Evolutionary conservation across 2,888 invertebrate species (phyloP).

Genomic region (Drosophila trichaetosa): DNA sequence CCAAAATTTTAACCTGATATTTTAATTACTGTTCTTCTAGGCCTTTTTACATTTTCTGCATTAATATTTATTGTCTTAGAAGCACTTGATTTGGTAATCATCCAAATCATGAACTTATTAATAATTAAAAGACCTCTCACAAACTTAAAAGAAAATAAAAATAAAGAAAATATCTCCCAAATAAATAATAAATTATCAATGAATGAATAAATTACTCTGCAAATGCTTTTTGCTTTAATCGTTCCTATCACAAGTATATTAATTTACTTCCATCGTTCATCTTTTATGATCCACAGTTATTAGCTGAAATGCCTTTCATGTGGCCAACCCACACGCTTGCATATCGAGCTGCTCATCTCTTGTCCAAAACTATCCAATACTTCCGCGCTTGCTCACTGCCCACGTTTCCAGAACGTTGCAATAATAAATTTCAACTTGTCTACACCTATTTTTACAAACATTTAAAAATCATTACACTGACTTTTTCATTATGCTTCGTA

Average conservation of each 20-base stretch:
- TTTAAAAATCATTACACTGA: constrained; percentile 81
- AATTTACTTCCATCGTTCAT: neutral
- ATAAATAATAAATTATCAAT: neutral
- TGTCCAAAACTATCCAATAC: constrained; percentile 58
- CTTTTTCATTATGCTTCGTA: constrained; percentile 76
- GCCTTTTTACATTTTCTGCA: neutral
- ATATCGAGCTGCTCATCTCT: constrained; percentile 51
- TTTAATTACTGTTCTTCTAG: neutral
- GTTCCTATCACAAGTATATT: neutral
- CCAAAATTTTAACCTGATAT: neutral
- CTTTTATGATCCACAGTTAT: constrained; percentile 27
- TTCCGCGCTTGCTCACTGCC: constrained; percentile 61
- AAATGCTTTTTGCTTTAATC: neutral
- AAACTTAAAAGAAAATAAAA: too few relatives aligned
- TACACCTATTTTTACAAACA: constrained; percentile 81
- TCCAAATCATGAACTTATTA: neutral
- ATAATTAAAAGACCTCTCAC: too few relatives aligned
- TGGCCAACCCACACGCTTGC: constrained; percentile 37
- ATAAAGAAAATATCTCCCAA: neutral
- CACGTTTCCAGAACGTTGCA: constrained; percentile 65
- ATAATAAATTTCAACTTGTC: constrained; percentile 83
- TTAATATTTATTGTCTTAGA: too few relatives aligned
- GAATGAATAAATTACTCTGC: neutral
- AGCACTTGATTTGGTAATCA: neutral
- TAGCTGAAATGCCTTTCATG: constrained; percentile 28